Percentiles rank a stretch among this genome's conserved stretches.
phyloP scores from a whole-genome alignment of 2,888 invertebrate genomes.

The Perizoma flavofasciatum region DNA sequence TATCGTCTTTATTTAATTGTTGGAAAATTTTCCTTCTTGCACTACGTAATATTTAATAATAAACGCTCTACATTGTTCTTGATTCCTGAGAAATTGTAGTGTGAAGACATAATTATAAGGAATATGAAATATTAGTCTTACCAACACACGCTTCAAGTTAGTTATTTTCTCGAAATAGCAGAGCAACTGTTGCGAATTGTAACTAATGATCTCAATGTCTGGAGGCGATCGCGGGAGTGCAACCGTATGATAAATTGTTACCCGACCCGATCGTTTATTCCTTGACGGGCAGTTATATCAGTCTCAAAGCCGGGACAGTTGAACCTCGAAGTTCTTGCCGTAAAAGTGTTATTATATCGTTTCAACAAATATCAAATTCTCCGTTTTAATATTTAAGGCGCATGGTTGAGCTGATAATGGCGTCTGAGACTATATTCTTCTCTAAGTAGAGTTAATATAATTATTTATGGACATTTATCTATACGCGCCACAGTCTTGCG shows the following conservation, averaged over 20 bases:
- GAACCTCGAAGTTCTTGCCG: conserved; percentile 35
- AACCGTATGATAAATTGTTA: conserved; percentile 63
- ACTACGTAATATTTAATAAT: conserved; percentile 36
- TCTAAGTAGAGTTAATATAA: conserved; percentile 3
- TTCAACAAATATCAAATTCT: conserved; percentile 35
- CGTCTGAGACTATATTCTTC: conserved; percentile 1
- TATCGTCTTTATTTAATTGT: conserved; percentile 36
- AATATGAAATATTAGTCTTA: conserved; percentile 45
- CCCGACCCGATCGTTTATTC: conserved; percentile 60
- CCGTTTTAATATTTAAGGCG: conserved; percentile 26
- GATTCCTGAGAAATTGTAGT: conserved; percentile 31
- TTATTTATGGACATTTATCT: no score
- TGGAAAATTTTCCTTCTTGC: conserved; percentile 47
- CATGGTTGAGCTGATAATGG: conserved; percentile 15
- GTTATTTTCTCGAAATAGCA: conserved; percentile 63
- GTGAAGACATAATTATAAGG: conserved; percentile 20
- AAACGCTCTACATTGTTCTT: conserved; percentile 29
- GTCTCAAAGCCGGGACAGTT: conserved; percentile 41
- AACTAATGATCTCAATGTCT: conserved; percentile 67
- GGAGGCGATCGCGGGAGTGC: conserved; percentile 57
- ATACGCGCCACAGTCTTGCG: no score
- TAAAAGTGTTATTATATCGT: conserved; percentile 40
- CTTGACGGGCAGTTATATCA: conserved; percentile 53
- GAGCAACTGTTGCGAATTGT: conserved; percentile 69
- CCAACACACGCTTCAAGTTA: conserved; percentile 45